A percentile compares a stretch with the other conserved stretches of the same genome.
Conservation (phyloP, 2,888 invertebrate species). For the Pseudococcus viburni region DNA sequence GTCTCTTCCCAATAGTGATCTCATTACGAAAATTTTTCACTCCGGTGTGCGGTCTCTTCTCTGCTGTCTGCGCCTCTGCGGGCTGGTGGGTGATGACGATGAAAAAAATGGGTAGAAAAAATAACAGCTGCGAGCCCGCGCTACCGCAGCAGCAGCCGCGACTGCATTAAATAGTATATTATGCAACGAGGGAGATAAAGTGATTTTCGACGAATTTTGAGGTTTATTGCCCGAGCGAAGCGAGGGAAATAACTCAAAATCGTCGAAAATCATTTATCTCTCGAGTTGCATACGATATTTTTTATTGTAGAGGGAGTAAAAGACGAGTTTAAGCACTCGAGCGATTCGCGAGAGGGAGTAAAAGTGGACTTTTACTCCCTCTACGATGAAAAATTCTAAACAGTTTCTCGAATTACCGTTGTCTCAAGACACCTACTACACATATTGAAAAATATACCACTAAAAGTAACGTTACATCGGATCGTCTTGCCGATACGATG, state of each 20-base stretch:
- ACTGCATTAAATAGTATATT: no score
- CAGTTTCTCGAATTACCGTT: conserved; percentile 57
- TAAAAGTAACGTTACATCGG: conserved; percentile 43
- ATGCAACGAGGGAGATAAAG: no score
- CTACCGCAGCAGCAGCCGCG: background rate
- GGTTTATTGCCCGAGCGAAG: no score
- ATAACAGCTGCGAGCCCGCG: conserved; percentile 23
- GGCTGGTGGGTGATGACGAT: background rate
- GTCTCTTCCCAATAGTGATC: background rate
- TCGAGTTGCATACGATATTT: no score
- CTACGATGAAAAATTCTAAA: conserved; percentile 57
- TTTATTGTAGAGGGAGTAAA: no score
- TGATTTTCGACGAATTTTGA: no score
- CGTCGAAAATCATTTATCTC: no score
- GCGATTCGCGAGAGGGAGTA: no score
- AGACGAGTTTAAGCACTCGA: no score
- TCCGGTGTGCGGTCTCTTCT: background rate
- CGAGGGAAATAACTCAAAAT: no score
- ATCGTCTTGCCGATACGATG: background rate
- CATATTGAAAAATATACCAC: conserved; percentile 17
- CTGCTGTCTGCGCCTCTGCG: background rate
- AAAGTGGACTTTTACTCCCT: no score
- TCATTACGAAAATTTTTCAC: background rate
- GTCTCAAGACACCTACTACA: conserved; percentile 40
- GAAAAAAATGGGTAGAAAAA: background rate